These are phyloP conservation scores for Antigone vipio DNA, from an alignment of 2,113 vertebrate species.

Conservation along the genomic window DNA sequence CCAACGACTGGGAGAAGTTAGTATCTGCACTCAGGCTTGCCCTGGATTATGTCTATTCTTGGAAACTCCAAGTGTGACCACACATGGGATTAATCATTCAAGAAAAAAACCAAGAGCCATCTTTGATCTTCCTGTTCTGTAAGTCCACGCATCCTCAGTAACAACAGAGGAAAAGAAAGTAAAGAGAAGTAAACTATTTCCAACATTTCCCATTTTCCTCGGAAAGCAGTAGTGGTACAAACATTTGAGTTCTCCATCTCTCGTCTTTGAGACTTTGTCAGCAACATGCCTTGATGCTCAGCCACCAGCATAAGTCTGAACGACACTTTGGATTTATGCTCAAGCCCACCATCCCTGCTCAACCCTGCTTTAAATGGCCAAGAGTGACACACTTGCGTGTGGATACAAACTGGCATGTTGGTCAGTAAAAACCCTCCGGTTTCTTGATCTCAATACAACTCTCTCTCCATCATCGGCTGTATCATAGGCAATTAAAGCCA, in stretches of 20 bases:
- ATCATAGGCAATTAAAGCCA: not conserved
- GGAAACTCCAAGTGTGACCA: not conserved
- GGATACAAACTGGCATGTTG: not conserved
- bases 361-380: not conserved
- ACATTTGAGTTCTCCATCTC: not conserved
- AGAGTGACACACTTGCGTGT: fast-evolving
- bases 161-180: not conserved
- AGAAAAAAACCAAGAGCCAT: not conserved
- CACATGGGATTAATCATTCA: not conserved
- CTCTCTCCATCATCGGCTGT: not conserved
- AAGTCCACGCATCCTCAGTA: not conserved
- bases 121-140: not conserved
- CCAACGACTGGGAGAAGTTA: not conserved
- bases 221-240: not conserved
- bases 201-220: not conserved
- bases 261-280: not conserved
- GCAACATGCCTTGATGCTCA: not conserved
- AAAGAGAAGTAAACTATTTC: slow-evolving; percentile 6
- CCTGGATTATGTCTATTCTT: not conserved
- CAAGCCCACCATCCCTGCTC: not conserved
- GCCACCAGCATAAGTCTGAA: not conserved
- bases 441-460: not conserved
- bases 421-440: not conserved
- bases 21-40: not conserved
- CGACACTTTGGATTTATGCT: not conserved